phyloP scores from a whole-genome alignment of 2,797 vertebrate genomes.

The Chlorospingus flavigularis region DNA sequence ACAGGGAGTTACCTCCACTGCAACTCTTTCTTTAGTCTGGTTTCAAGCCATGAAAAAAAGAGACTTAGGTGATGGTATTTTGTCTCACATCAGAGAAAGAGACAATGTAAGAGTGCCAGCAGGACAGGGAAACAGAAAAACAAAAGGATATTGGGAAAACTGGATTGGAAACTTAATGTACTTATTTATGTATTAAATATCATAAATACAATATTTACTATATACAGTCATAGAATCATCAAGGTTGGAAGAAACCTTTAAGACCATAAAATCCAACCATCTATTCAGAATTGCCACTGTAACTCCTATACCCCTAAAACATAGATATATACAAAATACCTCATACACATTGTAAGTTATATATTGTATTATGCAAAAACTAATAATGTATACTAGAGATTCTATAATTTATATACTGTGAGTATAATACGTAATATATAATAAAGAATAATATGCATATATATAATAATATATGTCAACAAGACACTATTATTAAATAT shows the following conservation, averaged over 20 bases:
- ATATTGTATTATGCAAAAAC: background rate
- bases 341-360: background rate
- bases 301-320: background rate
- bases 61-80: background rate
- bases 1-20: background rate
- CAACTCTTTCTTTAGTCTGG: background rate
- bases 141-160: background rate
- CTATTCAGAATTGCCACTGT: background rate
- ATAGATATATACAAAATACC: background rate
- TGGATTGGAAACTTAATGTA: background rate
- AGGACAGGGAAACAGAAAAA: background rate
- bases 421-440: background rate
- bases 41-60: background rate
- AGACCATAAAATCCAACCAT: background rate
- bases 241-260: background rate
- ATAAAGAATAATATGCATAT: background rate
- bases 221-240: background rate
- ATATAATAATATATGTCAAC: background rate
- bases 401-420: background rate
- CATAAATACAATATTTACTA: background rate
- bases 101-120: background rate
- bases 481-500: background rate
- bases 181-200: background rate
- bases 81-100: background rate
- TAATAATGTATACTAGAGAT: background rate